Evolutionary conservation across 2,888 invertebrate species (phyloP).

Genomic region (Callinectes sapidus): DNA sequence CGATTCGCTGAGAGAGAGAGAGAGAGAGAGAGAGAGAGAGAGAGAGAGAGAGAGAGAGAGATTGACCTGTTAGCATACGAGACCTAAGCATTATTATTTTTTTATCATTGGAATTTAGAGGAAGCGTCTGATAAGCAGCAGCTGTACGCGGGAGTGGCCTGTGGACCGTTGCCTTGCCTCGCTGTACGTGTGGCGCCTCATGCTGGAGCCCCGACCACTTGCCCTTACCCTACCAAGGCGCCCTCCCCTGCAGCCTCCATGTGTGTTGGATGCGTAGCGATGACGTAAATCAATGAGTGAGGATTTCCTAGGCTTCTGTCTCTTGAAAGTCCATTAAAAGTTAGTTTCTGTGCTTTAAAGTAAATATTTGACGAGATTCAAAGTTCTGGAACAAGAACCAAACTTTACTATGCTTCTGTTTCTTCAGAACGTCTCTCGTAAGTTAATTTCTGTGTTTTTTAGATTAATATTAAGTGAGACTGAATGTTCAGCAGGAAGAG

Average conservation of each 20-base stretch:
- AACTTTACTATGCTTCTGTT: no score
- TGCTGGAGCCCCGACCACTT: not conserved
- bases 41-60: constrained; percentile 30
- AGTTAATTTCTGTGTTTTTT: no score
- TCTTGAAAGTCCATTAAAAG: not conserved
- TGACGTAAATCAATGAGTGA: not conserved
- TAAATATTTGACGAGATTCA: no score
- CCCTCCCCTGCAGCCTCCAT: not conserved
- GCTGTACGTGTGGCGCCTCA: not conserved
- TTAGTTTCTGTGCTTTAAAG: no score
- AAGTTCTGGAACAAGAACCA: no score
- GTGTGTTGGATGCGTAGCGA: not conserved
- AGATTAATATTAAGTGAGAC: no score
- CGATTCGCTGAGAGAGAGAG: constrained; percentile 27
- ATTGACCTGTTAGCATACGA: not conserved
- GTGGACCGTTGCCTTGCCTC: not conserved
- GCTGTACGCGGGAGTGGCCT: not conserved
- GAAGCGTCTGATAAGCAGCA: constrained; percentile 7
- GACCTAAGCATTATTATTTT: not conserved
- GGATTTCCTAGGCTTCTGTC: not conserved
- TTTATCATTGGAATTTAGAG: not conserved
- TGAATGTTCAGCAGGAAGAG: no score
- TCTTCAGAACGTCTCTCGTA: no score
- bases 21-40: constrained; percentile 37
- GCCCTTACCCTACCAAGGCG: not conserved